phyloP scores from a whole-genome alignment of 2,797 vertebrate genomes.

The Spinus pinus region DNA sequence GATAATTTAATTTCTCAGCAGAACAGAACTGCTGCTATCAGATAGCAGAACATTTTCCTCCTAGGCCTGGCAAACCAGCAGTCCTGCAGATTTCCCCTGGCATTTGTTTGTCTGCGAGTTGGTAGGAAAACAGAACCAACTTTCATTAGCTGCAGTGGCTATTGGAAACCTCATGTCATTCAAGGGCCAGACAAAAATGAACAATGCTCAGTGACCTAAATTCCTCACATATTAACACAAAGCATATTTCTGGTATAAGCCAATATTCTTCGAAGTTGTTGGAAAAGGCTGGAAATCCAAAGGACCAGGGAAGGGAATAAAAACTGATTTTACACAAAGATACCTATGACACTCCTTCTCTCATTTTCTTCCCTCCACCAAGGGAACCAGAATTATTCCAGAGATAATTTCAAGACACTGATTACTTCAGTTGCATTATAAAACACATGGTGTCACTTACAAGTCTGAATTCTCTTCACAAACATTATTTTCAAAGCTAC shows the following conservation, averaged over 20 bases:
- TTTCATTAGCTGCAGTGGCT: slow-evolving; percentile 35
- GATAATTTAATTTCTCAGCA: neutral
- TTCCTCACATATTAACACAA: slow-evolving; percentile 29
- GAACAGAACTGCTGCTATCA: neutral
- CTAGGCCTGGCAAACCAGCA: neutral
- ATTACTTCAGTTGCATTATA: neutral
- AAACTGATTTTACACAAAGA: neutral
- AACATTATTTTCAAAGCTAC: neutral
- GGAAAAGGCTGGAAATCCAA: slow-evolving; percentile 4
- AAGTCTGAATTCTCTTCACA: neutral
- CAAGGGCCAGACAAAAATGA: slow-evolving; percentile 34
- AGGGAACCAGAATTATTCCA: neutral
- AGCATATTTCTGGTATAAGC: slow-evolving; percentile 17
- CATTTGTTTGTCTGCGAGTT: neutral
- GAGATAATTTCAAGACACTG: neutral
- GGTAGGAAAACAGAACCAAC: slow-evolving; percentile 14
- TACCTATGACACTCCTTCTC: neutral
- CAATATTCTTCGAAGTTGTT: slow-evolving; percentile 38
- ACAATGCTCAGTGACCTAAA: slow-evolving; percentile 54
- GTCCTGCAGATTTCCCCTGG: neutral
- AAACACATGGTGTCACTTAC: neutral
- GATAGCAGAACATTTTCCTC: neutral
- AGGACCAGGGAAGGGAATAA: neutral
- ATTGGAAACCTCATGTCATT: slow-evolving; percentile 43
- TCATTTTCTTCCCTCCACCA: neutral